phyloP scores from a whole-genome alignment of 2,888 invertebrate genomes.

The Heliothis peltigera region DNA sequence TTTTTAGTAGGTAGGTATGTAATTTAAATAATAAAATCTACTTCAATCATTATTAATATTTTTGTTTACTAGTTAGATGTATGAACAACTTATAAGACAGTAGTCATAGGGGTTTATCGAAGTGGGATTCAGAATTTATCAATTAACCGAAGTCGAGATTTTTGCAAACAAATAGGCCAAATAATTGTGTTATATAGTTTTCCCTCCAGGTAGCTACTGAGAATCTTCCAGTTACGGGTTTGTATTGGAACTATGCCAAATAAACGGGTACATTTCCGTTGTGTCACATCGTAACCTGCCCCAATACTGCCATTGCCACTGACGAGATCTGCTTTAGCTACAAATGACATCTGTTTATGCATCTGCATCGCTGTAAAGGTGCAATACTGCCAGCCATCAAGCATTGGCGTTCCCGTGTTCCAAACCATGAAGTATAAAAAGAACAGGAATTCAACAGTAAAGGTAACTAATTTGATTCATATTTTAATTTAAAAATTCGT shows the following conservation, averaged over 20 bases:
- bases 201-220: background rate
- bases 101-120: no score
- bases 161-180: no score
- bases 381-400: background rate
- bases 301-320: background rate
- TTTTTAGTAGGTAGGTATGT: background rate
- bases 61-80: background rate
- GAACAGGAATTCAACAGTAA: no score
- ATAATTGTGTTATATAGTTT: background rate
- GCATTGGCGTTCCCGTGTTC: background rate
- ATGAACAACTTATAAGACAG: background rate
- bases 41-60: background rate
- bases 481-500: no score
- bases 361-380: background rate
- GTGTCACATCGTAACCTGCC: conserved; percentile 7
- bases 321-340: background rate
- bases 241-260: conserved; percentile 10
- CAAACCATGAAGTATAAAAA: no score
- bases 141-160: no score
- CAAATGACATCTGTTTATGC: background rate
- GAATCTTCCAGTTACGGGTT: background rate
- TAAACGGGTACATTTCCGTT: conserved; percentile 3
- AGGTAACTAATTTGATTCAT: no score
- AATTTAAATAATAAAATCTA: background rate
- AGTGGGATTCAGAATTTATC: background rate